Evolutionary conservation across 2,797 vertebrate species (phyloP).

Genomic region (Poecile montanus): DNA sequence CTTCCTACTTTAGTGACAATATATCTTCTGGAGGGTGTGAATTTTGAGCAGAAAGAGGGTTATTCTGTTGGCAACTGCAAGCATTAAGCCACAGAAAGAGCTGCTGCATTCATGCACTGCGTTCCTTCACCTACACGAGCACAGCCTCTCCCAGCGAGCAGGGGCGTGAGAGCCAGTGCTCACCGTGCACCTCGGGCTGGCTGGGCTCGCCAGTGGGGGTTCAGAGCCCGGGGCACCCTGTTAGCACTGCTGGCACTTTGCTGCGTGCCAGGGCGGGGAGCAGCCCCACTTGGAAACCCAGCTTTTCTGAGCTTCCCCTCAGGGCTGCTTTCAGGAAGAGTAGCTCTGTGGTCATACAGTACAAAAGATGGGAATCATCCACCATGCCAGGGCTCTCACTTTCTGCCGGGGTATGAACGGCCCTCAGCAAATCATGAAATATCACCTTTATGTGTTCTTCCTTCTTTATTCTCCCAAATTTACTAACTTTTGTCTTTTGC

Average conservation of each 20-base stretch:
- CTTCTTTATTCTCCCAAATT: neutral
- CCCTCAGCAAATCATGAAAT: neutral
- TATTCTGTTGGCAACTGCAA: neutral
- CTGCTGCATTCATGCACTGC: neutral
- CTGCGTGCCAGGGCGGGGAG: fast-evolving
- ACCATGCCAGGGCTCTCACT: neutral
- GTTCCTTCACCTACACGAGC: neutral
- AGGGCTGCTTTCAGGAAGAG: neutral
- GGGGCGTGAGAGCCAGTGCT: neutral
- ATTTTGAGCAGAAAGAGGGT: neutral
- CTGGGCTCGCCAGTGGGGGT: fast-evolving
- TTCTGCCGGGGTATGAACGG: neutral
- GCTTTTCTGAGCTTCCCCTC: neutral
- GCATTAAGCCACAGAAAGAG: neutral
- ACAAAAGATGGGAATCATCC: neutral
- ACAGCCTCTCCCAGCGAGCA: neutral
- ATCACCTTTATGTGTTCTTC: neutral
- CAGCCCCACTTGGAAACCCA: neutral
- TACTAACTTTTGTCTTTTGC: neutral
- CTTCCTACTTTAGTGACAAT: neutral
- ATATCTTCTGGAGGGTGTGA: neutral
- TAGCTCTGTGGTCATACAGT: neutral
- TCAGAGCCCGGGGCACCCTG: fast-evolving
- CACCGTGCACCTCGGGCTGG: fast-evolving
- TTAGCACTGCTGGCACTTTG: fast-evolving